Percentiles rank a stretch among this genome's conserved stretches.
These are phyloP conservation scores for Ormyrus rosae DNA, from an alignment of 2,888 invertebrate species.

Conservation along the genomic window DNA sequence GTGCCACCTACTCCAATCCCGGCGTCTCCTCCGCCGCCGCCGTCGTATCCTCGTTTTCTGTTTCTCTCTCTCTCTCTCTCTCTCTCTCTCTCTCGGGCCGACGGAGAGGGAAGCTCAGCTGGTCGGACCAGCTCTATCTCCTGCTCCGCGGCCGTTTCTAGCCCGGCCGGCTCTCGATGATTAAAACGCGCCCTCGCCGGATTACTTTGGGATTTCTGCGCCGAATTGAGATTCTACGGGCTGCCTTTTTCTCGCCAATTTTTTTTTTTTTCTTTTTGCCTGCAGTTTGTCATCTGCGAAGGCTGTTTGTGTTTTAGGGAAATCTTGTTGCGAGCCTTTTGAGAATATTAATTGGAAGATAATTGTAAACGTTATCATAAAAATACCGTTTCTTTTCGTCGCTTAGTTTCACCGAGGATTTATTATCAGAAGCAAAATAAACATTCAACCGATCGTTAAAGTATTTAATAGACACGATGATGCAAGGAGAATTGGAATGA, in stretches of 20 bases:
- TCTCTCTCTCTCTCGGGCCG: not conserved
- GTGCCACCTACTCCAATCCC: constrained; percentile 41
- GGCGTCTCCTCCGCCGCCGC: constrained; percentile 10
- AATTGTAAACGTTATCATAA: too few species aligned
- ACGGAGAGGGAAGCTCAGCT: constrained; percentile 24
- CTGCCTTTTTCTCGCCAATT: not conserved
- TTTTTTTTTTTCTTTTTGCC: not conserved
- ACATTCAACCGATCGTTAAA: too few species aligned
- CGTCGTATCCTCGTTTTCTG: constrained; percentile 44
- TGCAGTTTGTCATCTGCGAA: not conserved
- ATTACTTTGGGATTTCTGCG: constrained; percentile 40
- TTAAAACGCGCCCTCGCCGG: constrained; percentile 41
- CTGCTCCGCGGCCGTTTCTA: constrained; percentile 34
- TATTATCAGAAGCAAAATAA: too few species aligned
- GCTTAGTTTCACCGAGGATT: too few species aligned
- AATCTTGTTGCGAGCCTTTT: too few species aligned
- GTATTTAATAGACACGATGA: too few species aligned
- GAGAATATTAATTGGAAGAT: too few species aligned
- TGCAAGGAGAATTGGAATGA: constrained; percentile 12
- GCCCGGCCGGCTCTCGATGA: constrained; percentile 35
- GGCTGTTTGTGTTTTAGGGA: too few species aligned
- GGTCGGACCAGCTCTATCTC: constrained; percentile 44
- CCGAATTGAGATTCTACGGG: too few species aligned
- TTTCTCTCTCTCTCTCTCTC: constrained; percentile 42
- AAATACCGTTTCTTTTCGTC: too few species aligned